Evolutionary conservation across 2,888 invertebrate species (phyloP).

Genomic region (Rhodophaea formosa): DNA sequence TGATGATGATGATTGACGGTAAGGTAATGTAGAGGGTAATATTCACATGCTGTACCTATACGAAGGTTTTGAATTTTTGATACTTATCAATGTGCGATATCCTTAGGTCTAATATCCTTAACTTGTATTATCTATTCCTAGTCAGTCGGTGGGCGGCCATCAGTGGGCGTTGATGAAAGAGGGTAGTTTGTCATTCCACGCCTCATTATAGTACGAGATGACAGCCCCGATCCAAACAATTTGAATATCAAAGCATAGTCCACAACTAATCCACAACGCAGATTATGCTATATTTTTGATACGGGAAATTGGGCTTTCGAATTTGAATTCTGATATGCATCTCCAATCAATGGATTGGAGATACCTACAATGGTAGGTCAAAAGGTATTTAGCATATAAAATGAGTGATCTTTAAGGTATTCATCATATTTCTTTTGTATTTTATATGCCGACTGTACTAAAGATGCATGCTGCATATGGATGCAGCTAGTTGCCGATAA

Average conservation of each 20-base stretch:
- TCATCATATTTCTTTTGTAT: too few relatives aligned
- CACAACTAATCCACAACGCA: constrained; percentile 35
- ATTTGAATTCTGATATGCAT: constrained; percentile 28
- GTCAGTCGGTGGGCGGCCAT: constrained; percentile 30
- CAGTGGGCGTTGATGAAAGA: constrained; percentile 61
- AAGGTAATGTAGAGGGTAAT: too few relatives aligned
- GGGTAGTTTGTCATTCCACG: constrained; percentile 63
- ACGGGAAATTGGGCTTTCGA: constrained; percentile 34
- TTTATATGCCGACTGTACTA: too few relatives aligned
- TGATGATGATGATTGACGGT: too few relatives aligned
- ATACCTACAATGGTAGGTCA: constrained; percentile 26
- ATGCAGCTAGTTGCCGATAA: too few relatives aligned
- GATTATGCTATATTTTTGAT: constrained; percentile 35
- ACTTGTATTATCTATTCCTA: background rate
- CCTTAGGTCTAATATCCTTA: background rate
- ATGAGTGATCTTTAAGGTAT: background rate
- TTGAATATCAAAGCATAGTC: constrained; percentile 54
- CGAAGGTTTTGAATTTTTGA: background rate
- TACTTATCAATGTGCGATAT: background rate
- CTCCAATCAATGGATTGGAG: too few relatives aligned
- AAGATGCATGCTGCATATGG: too few relatives aligned
- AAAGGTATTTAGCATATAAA: constrained; percentile 32
- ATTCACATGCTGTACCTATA: too few relatives aligned
- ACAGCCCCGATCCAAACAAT: constrained; percentile 46
- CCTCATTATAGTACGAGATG: constrained; percentile 51